These are phyloP conservation scores for Ichneumoninae sp. DNA, from an alignment of 2,888 invertebrate species.

Conservation along the genomic window DNA sequence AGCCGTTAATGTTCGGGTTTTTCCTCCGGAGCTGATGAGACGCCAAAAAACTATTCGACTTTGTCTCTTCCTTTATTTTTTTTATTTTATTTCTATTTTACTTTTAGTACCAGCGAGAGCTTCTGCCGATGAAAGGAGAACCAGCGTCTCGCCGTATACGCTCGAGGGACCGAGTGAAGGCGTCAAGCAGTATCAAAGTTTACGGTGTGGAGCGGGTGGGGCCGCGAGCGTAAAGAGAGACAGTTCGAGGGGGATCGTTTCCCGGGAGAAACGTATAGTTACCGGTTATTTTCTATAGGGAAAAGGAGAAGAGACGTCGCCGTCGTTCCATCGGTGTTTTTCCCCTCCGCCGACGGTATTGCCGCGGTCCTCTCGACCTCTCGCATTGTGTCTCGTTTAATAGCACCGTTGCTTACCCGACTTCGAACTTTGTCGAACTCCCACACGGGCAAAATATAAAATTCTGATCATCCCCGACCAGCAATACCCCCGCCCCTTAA, in stretches of 20 bases:
- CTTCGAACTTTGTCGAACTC: not conserved
- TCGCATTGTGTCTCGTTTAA: slow-evolving; percentile 17
- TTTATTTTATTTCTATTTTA: not conserved
- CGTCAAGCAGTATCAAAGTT: slow-evolving; percentile 48
- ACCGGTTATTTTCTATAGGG: not conserved
- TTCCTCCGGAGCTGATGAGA: not conserved
- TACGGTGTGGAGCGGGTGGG: slow-evolving; percentile 22
- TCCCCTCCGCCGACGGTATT: not conserved
- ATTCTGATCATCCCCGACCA: not conserved
- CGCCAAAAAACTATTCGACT: not conserved
- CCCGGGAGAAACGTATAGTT: slow-evolving; percentile 6
- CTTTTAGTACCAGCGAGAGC: not conserved
- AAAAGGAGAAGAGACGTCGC: slow-evolving; percentile 9
- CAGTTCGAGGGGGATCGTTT: slow-evolving; percentile 27
- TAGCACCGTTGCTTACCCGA: not conserved
- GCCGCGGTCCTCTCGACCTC: not conserved
- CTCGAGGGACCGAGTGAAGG: slow-evolving; percentile 15
- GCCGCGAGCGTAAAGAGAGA: slow-evolving; percentile 46
- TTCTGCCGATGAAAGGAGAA: slow-evolving; percentile 25
- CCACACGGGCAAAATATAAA: slow-evolving; percentile 3
- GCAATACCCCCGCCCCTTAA: not conserved
- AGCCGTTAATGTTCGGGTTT: not conserved
- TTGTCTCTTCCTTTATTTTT: not conserved
- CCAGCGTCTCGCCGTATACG: not conserved
- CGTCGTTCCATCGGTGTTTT: not conserved